phyloP scores from a whole-genome alignment of 2,888 invertebrate species.

The Leptopilina drosophilae region DNA sequence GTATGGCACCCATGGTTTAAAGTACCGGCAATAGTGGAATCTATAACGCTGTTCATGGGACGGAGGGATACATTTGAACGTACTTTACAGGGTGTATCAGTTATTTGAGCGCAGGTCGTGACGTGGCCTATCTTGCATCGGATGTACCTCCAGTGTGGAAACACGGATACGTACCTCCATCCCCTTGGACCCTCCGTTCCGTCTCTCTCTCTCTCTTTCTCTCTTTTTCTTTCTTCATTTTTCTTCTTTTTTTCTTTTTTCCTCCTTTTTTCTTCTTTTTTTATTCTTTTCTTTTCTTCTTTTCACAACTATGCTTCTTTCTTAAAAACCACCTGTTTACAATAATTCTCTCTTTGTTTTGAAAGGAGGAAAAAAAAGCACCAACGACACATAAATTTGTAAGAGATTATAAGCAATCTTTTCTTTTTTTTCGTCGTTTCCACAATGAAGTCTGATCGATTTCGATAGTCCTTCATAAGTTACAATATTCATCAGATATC shows the following conservation, averaged over 20 bases:
- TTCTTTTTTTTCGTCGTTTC: background rate
- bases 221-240: too few species aligned
- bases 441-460: background rate
- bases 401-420: slow-evolving; percentile 24
- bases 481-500: too few species aligned
- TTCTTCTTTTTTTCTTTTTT: slow-evolving; percentile 16
- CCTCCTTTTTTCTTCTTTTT: background rate
- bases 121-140: slow-evolving; percentile 76
- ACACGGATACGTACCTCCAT: slow-evolving; percentile 71
- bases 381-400: slow-evolving; percentile 37
- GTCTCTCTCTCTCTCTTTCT: slow-evolving; percentile 42
- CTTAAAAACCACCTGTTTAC: slow-evolving; percentile 37
- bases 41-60: slow-evolving; percentile 62
- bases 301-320: slow-evolving; percentile 33
- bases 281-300: slow-evolving; percentile 22
- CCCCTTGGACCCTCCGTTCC: slow-evolving; percentile 48
- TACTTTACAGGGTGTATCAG: slow-evolving; percentile 69
- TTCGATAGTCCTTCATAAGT: background rate
- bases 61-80: slow-evolving; percentile 64
- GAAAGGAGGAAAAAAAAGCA: background rate
- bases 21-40: slow-evolving; percentile 61
- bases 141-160: slow-evolving; percentile 76
- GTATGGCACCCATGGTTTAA: slow-evolving; percentile 67
- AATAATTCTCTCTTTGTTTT: slow-evolving; percentile 25
- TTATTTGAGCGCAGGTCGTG: slow-evolving; percentile 72